phyloP scores from a whole-genome alignment of 2,888 invertebrate genomes.

The Lingula anatina region DNA sequence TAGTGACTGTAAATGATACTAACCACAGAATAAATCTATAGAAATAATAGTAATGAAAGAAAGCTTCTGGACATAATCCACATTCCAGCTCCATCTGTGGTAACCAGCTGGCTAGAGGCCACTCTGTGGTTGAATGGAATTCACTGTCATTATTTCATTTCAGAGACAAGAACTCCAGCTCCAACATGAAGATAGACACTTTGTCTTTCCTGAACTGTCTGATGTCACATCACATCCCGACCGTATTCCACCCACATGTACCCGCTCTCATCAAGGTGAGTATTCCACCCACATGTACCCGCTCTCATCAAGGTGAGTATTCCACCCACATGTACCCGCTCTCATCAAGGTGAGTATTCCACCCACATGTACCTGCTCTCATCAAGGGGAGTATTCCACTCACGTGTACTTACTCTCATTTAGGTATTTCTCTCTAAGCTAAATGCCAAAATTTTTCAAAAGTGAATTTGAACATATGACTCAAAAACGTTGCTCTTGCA shows the following conservation, averaged over 20 bases:
- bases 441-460: too few species aligned
- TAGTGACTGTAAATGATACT: too few species aligned
- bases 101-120: too few species aligned
- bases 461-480: too few species aligned
- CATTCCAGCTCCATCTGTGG: too few species aligned
- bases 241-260: constrained; percentile 48
- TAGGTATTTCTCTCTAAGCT: neutral
- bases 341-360: constrained; percentile 49
- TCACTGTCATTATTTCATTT: constrained; percentile 18
- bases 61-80: too few species aligned
- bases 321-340: constrained; percentile 45
- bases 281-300: constrained; percentile 48
- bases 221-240: constrained; percentile 70
- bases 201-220: constrained; percentile 84
- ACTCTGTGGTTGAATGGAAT: too few species aligned
- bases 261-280: constrained; percentile 44
- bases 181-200: constrained; percentile 93
- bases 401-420: neutral
- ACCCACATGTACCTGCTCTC: constrained; percentile 43
- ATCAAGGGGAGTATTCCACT: constrained; percentile 49
- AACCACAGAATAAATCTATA: too few species aligned
- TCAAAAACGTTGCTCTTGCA: too few species aligned
- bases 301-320: constrained; percentile 47
- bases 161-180: constrained; percentile 86
- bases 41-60: too few species aligned